Evolutionary conservation across 2,113 vertebrate genomes (phyloP).

Genomic region (Gavialis gangeticus): DNA sequence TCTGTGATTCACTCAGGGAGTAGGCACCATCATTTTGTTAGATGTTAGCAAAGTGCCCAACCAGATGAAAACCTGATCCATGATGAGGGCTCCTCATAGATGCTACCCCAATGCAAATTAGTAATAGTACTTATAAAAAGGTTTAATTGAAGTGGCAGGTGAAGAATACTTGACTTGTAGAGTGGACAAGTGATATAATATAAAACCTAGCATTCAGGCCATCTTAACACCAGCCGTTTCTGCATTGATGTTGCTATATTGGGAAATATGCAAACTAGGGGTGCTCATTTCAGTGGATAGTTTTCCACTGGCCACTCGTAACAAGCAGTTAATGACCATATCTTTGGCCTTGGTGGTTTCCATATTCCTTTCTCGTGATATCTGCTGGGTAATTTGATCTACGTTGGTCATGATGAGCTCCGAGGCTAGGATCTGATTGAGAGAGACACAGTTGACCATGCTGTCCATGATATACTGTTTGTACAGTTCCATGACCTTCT

Average conservation of each 20-base stretch:
- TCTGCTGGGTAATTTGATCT: conserved; percentile 92
- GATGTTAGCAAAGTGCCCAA: neutral
- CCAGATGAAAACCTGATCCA: neutral
- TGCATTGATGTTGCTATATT: conserved; percentile 72
- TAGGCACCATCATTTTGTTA: neutral
- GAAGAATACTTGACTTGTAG: neutral
- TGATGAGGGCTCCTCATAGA: neutral
- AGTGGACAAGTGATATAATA: neutral
- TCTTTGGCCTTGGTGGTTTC: conserved; percentile 91
- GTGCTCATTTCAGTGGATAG: conserved; percentile 94
- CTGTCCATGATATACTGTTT: conserved; percentile 94
- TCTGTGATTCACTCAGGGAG: neutral
- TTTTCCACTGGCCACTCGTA: conserved; percentile 87
- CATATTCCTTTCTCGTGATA: conserved; percentile 92
- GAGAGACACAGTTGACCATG: conserved; percentile 77
- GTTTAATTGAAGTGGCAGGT: neutral
- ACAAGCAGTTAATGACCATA: conserved; percentile 91
- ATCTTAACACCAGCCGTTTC: conserved; percentile 11
- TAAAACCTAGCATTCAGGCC: neutral
- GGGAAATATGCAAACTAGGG: conserved; percentile 92
- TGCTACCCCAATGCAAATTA: neutral
- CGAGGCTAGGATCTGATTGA: conserved; percentile 88
- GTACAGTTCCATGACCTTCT: conserved; percentile 93
- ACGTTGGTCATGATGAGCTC: conserved; percentile 92
- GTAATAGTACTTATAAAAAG: neutral